A percentile compares a stretch with the other conserved stretches of the same genome.
Evolutionary conservation across 2,797 vertebrate species (phyloP).

Genomic region (Otus scops): DNA sequence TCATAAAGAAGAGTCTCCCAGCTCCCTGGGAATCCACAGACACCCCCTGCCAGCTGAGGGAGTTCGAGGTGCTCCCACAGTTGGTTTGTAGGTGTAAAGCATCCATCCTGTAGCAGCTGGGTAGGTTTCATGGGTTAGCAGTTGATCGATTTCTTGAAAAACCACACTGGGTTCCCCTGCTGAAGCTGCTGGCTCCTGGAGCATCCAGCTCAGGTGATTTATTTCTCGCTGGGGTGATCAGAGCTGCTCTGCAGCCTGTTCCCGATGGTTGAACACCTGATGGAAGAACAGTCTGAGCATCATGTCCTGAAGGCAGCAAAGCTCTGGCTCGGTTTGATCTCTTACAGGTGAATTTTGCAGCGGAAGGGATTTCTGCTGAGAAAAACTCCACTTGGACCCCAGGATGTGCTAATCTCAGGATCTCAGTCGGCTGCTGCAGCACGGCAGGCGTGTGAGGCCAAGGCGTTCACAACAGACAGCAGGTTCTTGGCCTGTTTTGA

Average conservation of each 20-base stretch:
- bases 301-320: background rate
- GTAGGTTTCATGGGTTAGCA: background rate
- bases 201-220: background rate
- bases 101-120: background rate
- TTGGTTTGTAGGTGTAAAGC: too few species aligned
- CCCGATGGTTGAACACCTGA: background rate
- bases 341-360: background rate
- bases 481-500: background rate
- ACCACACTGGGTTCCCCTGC: accelerated
- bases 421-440: background rate
- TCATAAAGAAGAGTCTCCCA: accelerated
- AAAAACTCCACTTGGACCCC: accelerated
- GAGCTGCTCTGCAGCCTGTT: background rate
- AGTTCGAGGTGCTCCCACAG: background rate
- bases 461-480: background rate
- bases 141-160: background rate
- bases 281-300: background rate
- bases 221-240: accelerated
- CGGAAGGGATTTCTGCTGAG: background rate
- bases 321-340: background rate
- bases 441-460: background rate
- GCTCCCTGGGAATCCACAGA: background rate
- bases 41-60: accelerated
- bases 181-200: background rate
- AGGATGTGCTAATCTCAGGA: background rate